These are phyloP conservation scores for Callocephalon fimbriatum DNA, from an alignment of 2,113 vertebrate genomes.

Conservation along the genomic window DNA sequence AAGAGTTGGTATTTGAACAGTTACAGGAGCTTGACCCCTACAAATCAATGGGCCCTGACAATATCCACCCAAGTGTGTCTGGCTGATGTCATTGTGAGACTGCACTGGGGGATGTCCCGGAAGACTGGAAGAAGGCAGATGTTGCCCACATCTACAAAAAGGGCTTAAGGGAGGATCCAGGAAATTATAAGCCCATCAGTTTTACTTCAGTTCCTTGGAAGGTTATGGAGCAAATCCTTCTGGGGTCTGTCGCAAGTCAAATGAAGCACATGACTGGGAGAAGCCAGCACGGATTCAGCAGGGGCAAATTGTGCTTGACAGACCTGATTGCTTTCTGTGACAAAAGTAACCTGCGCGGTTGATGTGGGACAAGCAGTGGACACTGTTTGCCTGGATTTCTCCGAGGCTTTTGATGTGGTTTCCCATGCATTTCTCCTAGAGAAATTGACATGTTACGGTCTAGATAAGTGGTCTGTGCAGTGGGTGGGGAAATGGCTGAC, in stretches of 20 bases:
- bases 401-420: accelerated
- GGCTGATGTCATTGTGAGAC: background rate
- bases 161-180: background rate
- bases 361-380: background rate
- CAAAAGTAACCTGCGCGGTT: background rate
- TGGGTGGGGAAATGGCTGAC: background rate
- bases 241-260: background rate
- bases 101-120: background rate
- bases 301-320: background rate
- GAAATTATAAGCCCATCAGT: background rate
- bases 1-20: background rate
- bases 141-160: background rate
- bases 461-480: background rate
- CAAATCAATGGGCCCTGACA: background rate
- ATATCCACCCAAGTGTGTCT: background rate
- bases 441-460: accelerated
- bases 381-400: background rate
- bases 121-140: background rate
- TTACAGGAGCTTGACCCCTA: background rate
- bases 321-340: background rate
- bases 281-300: background rate
- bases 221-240: background rate
- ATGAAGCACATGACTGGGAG: background rate
- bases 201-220: background rate
- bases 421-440: background rate